These are phyloP conservation scores for Elachura formosa DNA, from an alignment of 2,113 vertebrate genomes.

Conservation along the genomic window DNA sequence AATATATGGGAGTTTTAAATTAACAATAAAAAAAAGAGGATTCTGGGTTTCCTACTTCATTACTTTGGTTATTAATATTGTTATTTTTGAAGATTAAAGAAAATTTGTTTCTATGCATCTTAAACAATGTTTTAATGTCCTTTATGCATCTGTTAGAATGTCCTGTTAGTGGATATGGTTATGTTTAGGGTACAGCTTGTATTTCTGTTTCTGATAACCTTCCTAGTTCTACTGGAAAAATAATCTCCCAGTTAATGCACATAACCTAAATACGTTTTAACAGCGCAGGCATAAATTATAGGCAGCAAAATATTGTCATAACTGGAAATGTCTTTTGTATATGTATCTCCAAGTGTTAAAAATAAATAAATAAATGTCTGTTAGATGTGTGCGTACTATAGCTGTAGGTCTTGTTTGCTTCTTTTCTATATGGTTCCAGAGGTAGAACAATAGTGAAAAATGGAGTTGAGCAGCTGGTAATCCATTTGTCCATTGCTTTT, in stretches of 20 bases:
- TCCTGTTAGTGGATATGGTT: not conserved
- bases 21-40: not conserved
- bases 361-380: not conserved
- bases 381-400: fast-evolving
- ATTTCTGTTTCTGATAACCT: not conserved
- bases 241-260: not conserved
- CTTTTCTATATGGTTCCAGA: not conserved
- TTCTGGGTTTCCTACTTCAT: not conserved
- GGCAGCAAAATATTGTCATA: not conserved
- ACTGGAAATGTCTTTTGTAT: not conserved
- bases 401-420: not conserved
- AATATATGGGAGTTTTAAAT: not conserved
- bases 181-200: not conserved
- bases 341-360: not conserved
- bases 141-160: not conserved
- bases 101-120: fast-evolving
- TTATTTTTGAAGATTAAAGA: not conserved
- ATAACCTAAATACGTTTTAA: not conserved
- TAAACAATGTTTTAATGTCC: not conserved
- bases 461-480: not conserved
- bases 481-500: not conserved
- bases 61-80: not conserved
- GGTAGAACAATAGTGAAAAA: not conserved
- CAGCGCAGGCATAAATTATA: not conserved
- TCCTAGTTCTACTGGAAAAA: not conserved